Conservation (phyloP, 2,113 vertebrate species). For the Passerina amoena region DNA sequence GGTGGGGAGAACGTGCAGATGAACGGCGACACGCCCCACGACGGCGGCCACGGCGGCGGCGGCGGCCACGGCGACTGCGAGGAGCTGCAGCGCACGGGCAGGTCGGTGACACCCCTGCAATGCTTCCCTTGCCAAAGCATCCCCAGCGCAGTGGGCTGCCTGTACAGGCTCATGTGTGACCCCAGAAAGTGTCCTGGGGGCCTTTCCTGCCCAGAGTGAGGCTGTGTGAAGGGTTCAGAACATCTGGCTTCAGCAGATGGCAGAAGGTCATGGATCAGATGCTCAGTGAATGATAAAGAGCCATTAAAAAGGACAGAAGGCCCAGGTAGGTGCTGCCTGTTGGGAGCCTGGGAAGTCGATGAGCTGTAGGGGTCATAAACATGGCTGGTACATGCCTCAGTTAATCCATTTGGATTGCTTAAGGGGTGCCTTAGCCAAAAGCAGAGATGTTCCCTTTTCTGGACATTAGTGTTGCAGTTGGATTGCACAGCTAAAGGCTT, state of each 20-base stretch:
- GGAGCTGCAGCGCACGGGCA: slow-evolving; percentile 89
- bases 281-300: neutral
- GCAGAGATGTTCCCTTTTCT: neutral
- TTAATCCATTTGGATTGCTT: neutral
- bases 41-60: slow-evolving; percentile 84
- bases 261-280: too few species aligned
- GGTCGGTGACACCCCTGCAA: slow-evolving; percentile 60
- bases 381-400: neutral
- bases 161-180: neutral
- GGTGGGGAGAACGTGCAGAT: slow-evolving; percentile 90
- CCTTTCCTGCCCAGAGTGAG: neutral
- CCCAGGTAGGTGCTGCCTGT: neutral
- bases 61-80: slow-evolving; percentile 87
- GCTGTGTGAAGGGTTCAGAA: neutral
- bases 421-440: neutral
- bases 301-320: neutral
- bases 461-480: neutral
- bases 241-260: too few species aligned
- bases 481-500: neutral
- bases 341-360: neutral
- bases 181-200: rapidly evolving
- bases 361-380: rapidly evolving
- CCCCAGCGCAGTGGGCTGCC: rapidly evolving
- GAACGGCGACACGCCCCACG: slow-evolving; percentile 91
- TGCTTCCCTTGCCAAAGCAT: rapidly evolving